A percentile compares a stretch with the other conserved stretches of the same genome.
phyloP scores from a whole-genome alignment of 2,797 vertebrate genomes.

The Sylvilagus floridanus region DNA sequence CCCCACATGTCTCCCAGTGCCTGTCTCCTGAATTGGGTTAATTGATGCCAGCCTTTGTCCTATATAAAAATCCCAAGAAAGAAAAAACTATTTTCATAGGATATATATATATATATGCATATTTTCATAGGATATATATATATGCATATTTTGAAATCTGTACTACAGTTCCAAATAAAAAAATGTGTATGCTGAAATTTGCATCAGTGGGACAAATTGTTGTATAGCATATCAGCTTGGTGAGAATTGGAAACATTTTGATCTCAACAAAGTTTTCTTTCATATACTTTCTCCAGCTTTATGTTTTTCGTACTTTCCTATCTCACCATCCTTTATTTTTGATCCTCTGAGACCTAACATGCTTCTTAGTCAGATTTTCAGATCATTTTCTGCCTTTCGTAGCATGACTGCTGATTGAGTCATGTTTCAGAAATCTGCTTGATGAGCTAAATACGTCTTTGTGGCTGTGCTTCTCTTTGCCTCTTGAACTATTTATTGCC shows the following conservation, averaged over 20 bases:
- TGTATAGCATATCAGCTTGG: not conserved
- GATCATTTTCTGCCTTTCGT: slow-evolving; percentile 16
- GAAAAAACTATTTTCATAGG: not conserved
- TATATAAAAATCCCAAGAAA: not conserved
- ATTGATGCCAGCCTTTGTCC: not conserved
- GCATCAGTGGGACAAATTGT: not conserved
- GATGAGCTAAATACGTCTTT: not conserved
- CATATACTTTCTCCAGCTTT: not conserved
- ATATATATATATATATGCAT: not conserved
- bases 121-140: not conserved
- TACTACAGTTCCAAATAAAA: not conserved
- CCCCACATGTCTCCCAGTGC: not conserved
- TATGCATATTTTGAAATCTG: not conserved
- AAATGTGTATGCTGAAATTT: not conserved
- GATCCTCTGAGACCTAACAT: not conserved
- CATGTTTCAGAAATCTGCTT: not conserved
- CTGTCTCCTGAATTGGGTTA: not conserved
- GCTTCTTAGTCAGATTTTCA: slow-evolving; percentile 1
- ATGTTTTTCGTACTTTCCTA: not conserved
- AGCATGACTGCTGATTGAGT: not conserved
- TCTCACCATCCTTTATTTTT: slow-evolving; percentile 10
- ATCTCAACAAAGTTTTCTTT: not conserved
- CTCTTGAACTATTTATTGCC: slow-evolving; percentile 43
- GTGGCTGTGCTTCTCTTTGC: slow-evolving; percentile 25
- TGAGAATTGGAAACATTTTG: not conserved